Evolutionary conservation across 2,888 invertebrate species (phyloP).

Genomic region (Blomia tropicalis): DNA sequence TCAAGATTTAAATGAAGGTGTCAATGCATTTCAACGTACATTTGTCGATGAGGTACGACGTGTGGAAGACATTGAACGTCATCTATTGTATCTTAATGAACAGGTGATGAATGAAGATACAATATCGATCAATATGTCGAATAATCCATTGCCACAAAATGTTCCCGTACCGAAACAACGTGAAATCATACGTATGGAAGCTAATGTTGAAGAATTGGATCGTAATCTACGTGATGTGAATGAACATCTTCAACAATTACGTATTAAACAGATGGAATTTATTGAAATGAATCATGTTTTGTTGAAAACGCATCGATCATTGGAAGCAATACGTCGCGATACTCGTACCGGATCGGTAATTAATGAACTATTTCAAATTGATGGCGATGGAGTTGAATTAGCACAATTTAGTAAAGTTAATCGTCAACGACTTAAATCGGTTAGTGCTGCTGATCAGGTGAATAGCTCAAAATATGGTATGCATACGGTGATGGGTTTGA

Average conservation of each 20-base stretch:
- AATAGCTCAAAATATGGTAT: not conserved
- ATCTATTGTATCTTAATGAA: slow-evolving; percentile 51
- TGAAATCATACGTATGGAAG: slow-evolving; percentile 98
- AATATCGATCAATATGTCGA: slow-evolving; percentile 57
- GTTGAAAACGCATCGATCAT: slow-evolving; percentile 90
- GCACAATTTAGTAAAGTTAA: not conserved
- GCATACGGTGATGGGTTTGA: slow-evolving; percentile 94
- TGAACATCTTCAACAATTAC: slow-evolving; percentile 89
- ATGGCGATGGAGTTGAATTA: not conserved
- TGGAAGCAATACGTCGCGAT: slow-evolving; percentile 44
- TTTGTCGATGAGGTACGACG: slow-evolving; percentile 93
- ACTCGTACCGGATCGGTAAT: not conserved
- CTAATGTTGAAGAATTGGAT: slow-evolving; percentile 85
- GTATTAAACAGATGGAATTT: slow-evolving; percentile 81
- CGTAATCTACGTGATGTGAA: slow-evolving; percentile 95
- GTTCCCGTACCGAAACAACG: slow-evolving; percentile 97
- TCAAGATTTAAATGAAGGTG: slow-evolving; percentile 74
- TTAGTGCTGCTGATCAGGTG: too few relatives aligned
- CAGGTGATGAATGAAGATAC: slow-evolving; percentile 94
- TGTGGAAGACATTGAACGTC: slow-evolving; percentile 97
- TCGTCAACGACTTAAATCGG: not conserved
- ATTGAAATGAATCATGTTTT: slow-evolving; percentile 92
- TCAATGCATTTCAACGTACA: slow-evolving; percentile 93
- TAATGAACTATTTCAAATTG: not conserved
- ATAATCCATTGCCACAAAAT: slow-evolving; percentile 63